Percentiles rank a stretch among this genome's conserved stretches.
phyloP scores from a whole-genome alignment of 2,113 vertebrate genomes.

The Cathartes aura region DNA sequence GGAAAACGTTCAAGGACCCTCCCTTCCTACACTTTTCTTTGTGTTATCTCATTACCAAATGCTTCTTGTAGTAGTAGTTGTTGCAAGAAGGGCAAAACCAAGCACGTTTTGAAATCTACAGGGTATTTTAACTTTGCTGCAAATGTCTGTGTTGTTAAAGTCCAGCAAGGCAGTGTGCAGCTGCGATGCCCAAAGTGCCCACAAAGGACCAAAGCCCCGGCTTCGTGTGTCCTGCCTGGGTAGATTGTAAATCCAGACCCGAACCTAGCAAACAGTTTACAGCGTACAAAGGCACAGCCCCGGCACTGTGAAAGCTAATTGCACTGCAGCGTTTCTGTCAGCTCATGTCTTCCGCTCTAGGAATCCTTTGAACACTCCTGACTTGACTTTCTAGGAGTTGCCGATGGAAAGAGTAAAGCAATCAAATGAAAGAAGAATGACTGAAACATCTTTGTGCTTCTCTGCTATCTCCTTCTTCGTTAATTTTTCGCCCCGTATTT shows the following conservation, averaged over 20 bases:
- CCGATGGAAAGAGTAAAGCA: slow-evolving; percentile 18
- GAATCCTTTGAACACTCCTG: slow-evolving; percentile 16
- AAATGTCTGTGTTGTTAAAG: neutral
- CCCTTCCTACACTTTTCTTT: neutral
- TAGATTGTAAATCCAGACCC: neutral
- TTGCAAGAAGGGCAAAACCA: neutral
- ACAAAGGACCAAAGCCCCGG: neutral
- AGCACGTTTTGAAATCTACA: neutral
- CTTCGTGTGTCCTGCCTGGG: neutral
- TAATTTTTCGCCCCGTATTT: neutral
- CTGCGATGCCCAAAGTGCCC: neutral
- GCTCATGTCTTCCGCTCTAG: neutral
- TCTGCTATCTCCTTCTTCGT: neutral
- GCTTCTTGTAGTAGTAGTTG: neutral
- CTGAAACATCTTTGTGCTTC: neutral
- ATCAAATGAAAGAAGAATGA: neutral
- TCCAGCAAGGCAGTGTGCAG: neutral
- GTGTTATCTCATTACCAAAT: neutral
- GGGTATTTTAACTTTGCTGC: neutral
- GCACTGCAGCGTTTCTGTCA: neutral
- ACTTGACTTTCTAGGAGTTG: slow-evolving; percentile 7
- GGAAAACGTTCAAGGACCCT: neutral
- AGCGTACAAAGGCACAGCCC: neutral
- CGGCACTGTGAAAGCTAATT: neutral
- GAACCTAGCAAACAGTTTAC: neutral